Evolutionary conservation across 2,113 vertebrate species (phyloP), one percentile per base, ranked within the genome.

Genomic region (Epinephelus fuscoguttatus): DNA sequence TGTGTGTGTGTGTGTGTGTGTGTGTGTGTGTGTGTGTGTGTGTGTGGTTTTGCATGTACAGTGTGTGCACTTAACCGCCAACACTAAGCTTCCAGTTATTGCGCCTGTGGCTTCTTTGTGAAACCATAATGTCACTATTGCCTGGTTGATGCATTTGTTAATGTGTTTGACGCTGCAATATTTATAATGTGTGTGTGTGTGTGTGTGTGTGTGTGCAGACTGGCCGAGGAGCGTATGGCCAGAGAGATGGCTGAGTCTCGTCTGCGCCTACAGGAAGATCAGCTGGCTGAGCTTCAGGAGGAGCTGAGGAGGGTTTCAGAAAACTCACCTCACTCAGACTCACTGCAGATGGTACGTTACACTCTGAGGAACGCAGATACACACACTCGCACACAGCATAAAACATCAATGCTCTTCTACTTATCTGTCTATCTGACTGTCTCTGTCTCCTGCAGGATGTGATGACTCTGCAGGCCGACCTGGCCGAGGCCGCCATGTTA

Each of bases 201-300:
- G 23, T 60, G 61, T 78, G 63, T 66, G 66, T 76, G 73, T 82
- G 73, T 77, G 33, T 67, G 17, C 53, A 97, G 96, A 70, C 78
- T 96, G 74, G 72, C 82, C 0, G 89, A 93, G 21, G 81, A 94
- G 74, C 93, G 86, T 18, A 84, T 91, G 25, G 82, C 90, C 88
- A 93, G 95, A 81, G 95, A 95, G 52, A 75, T 68, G 56, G 75
- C 78, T 0, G 95, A 96, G 83, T 82, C 88, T 7, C 93, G 91
- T 61, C 78, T 94, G 73, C 89, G 85, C 1, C 84, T 94, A 12
- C 88, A 96, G 67, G 96, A 98, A 81, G 95, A 95, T 70, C 96
- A 96, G 89, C 94, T 99, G 85, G 90, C 89, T 59, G 95, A 94
- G 12, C 87, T 96, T 55, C 96, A 96, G 82, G 95, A 93, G 9